These are phyloP conservation scores for Drosophila carrolli DNA, from an alignment of 1,140 invertebrate genomes.

Conservation along the genomic window DNA sequence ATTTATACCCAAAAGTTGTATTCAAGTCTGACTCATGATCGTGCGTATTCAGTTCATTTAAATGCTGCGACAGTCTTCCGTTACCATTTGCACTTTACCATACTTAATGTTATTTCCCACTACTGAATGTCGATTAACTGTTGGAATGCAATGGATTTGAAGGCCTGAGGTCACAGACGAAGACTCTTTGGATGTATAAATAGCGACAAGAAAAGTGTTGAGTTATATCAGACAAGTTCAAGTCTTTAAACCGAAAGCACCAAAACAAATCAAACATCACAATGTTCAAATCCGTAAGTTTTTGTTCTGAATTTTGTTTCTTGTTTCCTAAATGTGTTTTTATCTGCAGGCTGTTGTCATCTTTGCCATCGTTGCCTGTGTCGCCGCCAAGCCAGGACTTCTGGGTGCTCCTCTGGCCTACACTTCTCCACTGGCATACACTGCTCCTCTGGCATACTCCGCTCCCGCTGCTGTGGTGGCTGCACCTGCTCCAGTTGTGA, in stretches of 20 bases:
- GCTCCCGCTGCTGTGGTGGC: conserved; percentile 63
- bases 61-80: conserved; percentile 41
- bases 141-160: not conserved
- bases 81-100: conserved; percentile 40
- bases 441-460: conserved; percentile 38
- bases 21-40: conserved; percentile 33
- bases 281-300: conserved; percentile 74
- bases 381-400: conserved; percentile 68
- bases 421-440: conserved; percentile 10
- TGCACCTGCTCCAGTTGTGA: conserved; percentile 75
- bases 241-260: conserved; percentile 25
- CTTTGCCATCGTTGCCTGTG: conserved; percentile 70
- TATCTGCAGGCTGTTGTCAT: conserved; percentile 61
- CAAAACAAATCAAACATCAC: conserved; percentile 19
- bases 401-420: conserved; percentile 30
- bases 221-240: conserved; percentile 27
- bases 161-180: conserved; percentile 32
- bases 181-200: conserved; percentile 29
- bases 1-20: conserved; percentile 45
- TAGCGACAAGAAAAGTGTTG: conserved; percentile 30
- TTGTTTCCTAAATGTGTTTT: too few relatives aligned
- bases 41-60: conserved; percentile 43
- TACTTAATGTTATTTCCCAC: conserved; percentile 25
- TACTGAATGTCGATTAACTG: conserved; percentile 43
- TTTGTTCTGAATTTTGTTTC: not conserved